These are phyloP conservation scores for Aphelinus atriplicis DNA, from an alignment of 1,140 invertebrate species.

Conservation along the genomic window DNA sequence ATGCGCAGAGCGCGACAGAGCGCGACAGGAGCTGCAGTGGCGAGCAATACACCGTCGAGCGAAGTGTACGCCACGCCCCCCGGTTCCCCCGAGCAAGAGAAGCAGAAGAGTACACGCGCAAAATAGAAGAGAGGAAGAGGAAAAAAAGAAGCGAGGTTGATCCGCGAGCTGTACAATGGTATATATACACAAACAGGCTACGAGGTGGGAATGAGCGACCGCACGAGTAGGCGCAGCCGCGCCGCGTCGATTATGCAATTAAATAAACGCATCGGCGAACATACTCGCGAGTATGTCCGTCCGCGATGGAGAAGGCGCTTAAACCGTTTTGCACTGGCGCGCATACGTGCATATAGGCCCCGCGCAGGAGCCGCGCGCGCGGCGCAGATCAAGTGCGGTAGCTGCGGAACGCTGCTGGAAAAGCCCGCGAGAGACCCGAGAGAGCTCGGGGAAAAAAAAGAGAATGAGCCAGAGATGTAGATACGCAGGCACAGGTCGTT, in stretches of 20 bases:
- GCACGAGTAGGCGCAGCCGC: neutral
- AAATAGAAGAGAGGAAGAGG: too few relatives aligned
- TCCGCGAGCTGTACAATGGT: too few relatives aligned
- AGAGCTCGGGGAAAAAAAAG: neutral
- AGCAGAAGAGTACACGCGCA: too few relatives aligned
- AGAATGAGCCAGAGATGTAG: slow-evolving; percentile 14
- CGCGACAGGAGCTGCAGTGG: too few relatives aligned
- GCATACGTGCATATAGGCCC: neutral
- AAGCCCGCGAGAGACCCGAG: neutral
- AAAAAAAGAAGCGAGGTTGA: too few relatives aligned
- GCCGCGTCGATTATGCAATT: slow-evolving; percentile 25
- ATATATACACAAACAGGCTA: too few relatives aligned
- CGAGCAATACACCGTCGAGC: too few relatives aligned
- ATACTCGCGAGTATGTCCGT: slow-evolving; percentile 1
- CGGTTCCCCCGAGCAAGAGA: too few relatives aligned
- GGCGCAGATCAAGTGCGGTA: slow-evolving; percentile 18
- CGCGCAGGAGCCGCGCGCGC: too few relatives aligned
- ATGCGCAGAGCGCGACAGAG: too few relatives aligned
- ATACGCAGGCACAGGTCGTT: slow-evolving; percentile 70
- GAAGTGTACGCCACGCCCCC: too few relatives aligned
- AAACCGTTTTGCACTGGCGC: slow-evolving; percentile 13
- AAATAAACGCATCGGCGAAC: slow-evolving; percentile 21
- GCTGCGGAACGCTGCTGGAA: neutral
- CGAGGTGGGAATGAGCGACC: neutral
- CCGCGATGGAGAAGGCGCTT: slow-evolving; percentile 1